These are phyloP conservation scores for Gryllus bimaculatus DNA, from an alignment of 1,140 invertebrate genomes.

Conservation along the genomic window DNA sequence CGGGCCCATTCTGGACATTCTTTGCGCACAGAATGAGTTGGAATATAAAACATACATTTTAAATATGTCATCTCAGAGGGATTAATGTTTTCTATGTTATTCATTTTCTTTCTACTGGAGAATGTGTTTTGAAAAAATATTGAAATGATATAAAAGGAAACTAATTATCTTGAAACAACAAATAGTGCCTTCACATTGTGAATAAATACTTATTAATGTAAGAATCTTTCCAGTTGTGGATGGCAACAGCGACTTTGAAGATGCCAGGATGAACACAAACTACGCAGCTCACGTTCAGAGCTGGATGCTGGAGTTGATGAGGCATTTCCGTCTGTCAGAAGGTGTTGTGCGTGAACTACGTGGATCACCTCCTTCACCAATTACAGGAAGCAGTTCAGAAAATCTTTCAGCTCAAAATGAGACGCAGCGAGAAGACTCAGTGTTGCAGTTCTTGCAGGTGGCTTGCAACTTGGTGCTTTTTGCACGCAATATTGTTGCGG, in stretches of 20 bases:
- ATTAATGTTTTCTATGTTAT: too few species aligned
- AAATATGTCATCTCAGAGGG: too few species aligned
- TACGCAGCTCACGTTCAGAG: slow-evolving; percentile 43
- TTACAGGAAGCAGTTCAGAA: not conserved
- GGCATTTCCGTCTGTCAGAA: slow-evolving; percentile 47
- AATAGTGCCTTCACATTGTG: too few species aligned
- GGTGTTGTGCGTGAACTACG: slow-evolving; percentile 26
- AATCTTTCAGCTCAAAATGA: slow-evolving; percentile 25
- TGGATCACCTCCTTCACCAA: not conserved
- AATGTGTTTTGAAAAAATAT: too few species aligned
- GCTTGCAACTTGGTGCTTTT: slow-evolving; percentile 52
- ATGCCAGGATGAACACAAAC: not conserved
- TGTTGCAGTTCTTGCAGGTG: slow-evolving; percentile 21
- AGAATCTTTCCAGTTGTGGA: not conserved
- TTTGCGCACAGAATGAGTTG: too few species aligned
- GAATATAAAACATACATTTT: too few species aligned
- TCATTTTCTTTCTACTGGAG: too few species aligned
- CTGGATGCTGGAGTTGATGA: slow-evolving; percentile 58
- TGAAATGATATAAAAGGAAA: too few species aligned
- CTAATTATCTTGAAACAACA: too few species aligned
- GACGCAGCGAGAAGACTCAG: slow-evolving; percentile 15
- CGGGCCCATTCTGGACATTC: too few species aligned
- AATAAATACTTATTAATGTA: not conserved
- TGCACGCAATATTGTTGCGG: slow-evolving; percentile 48
- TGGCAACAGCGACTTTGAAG: not conserved